Conservation (phyloP, 2,888 invertebrate genomes). For the Noctua janthina region DNA sequence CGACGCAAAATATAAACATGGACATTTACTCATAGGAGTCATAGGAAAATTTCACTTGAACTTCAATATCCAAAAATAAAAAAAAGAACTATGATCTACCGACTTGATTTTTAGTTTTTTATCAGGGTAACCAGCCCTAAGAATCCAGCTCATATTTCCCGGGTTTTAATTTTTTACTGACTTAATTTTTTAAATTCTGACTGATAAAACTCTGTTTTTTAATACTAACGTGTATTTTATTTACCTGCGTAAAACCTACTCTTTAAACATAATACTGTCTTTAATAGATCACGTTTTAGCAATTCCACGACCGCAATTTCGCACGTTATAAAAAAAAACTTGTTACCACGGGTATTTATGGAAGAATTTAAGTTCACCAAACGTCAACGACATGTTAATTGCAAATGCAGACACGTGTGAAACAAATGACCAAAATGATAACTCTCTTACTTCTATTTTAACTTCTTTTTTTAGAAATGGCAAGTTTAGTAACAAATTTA, state of each 20-base stretch:
- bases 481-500: neutral
- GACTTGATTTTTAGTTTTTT: neutral
- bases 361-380: neutral
- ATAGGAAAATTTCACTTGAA: neutral
- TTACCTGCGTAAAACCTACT: neutral
- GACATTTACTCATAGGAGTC: neutral
- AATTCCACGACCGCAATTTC: neutral
- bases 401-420: neutral
- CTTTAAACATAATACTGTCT: neutral
- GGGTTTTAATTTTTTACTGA: neutral
- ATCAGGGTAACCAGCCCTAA: slow-evolving; percentile 6
- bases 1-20: too few species aligned
- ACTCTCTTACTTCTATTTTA: slow-evolving; percentile 16
- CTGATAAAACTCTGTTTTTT: neutral
- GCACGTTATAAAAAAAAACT: neutral
- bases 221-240: neutral
- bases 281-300: slow-evolving; percentile 9
- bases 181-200: neutral
- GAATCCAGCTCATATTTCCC: neutral
- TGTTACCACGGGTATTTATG: neutral
- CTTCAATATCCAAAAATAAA: neutral
- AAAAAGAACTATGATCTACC: neutral
- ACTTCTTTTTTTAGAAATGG: slow-evolving; percentile 10
- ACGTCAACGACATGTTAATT: neutral
- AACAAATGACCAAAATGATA: neutral